Base-by-base conservation (phyloP, 2,797 vertebrate species). In the Neosalanx taihuensis region DNA sequence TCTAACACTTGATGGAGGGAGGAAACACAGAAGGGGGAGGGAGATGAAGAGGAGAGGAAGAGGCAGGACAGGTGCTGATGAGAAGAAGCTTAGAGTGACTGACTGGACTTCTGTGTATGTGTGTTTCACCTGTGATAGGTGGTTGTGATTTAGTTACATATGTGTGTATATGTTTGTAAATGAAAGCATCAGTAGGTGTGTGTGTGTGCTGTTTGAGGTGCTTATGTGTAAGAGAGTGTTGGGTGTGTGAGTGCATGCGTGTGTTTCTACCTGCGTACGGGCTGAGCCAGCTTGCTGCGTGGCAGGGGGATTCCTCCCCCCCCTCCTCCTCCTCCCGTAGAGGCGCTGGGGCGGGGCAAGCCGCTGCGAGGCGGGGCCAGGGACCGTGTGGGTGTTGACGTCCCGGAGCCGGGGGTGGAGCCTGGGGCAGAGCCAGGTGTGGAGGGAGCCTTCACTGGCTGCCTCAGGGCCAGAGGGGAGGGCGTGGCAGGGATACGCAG, bases 271-370 rank as follows among this genome's bases (percentile, higher is more conserved):
- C 97, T 96, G 89, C 97, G 96, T 76, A 98, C 94, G 75, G 98
- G 96, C 76, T 99, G 98, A 84, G 94, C 96, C 93, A 99, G 93
- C 86, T 98, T 99, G 92, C 97, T 99, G 72, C 97, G 96, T 86
- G 97, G 96, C 93, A 97, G 92, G 85, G 96, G 95, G 86, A 98
- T 94, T 61, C 93, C 92, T 79, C 95, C 95, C 0, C 95, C 96
- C 1, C 93, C 75, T 31, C 95, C 95, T 26, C 23, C 23, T 0
- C 96, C 96, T 1, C 93, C 76, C 29, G 93, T 87, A 71, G 93
- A 84, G 74, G 92, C 91, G 75, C 94, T 96, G 76, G 96, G 98
- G 85, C 97, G 95, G 67, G 98, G 98, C 85, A 99, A 92, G 82
- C 95, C 93, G 58, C 96, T 99, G 85, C 94, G 93, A 2, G 93